A percentile compares a stretch with the other conserved stretches of the same genome.
Evolutionary conservation across 2,113 vertebrate species (phyloP).

Genomic region (Nyctereutes procyonoides): DNA sequence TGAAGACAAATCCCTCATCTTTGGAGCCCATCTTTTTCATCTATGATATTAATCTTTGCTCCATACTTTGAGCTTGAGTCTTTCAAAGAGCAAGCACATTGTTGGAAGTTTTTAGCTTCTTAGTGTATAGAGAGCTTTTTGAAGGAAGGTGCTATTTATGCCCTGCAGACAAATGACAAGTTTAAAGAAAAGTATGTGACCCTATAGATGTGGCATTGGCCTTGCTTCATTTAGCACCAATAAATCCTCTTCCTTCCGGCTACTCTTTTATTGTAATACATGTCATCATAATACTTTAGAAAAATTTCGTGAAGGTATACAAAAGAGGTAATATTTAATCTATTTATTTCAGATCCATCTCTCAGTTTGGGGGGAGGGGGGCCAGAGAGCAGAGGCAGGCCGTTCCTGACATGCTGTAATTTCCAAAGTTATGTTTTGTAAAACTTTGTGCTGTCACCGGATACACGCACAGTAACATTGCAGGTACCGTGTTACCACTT

Average conservation of each 20-base stretch:
- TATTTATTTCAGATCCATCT: conserved; percentile 4
- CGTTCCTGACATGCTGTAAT: background rate
- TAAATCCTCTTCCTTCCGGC: background rate
- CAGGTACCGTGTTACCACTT: background rate
- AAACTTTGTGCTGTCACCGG: background rate
- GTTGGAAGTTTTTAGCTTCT: conserved; percentile 13
- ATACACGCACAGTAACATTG: background rate
- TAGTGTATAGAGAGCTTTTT: background rate
- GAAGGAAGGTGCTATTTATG: background rate
- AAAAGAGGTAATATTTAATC: background rate
- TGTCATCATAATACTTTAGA: background rate
- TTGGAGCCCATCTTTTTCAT: background rate
- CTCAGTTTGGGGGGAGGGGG: fast-evolving
- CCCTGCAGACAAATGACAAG: background rate
- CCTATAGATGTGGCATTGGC: background rate
- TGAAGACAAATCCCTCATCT: background rate
- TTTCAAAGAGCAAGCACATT: background rate
- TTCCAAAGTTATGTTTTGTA: conserved; percentile 7
- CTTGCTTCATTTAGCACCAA: background rate
- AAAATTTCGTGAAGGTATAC: background rate
- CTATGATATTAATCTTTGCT: background rate
- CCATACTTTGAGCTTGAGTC: background rate
- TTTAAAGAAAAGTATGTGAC: conserved; percentile 10
- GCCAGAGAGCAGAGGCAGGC: background rate
- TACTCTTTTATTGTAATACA: background rate